A percentile compares a stretch with the other conserved stretches of the same genome.
phyloP scores from a whole-genome alignment of 2,113 vertebrate genomes.

The Silurus glanis region DNA sequence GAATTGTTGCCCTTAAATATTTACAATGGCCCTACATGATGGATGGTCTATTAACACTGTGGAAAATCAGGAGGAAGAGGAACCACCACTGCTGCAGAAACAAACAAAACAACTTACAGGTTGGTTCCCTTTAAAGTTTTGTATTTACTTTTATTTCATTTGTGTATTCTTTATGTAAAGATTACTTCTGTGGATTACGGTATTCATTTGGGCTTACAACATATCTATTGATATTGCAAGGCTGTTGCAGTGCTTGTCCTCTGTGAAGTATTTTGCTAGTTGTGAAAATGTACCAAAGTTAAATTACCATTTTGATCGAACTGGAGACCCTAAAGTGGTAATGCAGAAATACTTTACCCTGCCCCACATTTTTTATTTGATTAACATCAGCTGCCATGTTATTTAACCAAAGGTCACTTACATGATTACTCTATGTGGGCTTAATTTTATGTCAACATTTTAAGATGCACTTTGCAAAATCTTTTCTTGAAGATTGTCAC shows the following conservation, averaged over 20 bases:
- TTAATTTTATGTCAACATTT: background rate
- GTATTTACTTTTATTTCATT: background rate
- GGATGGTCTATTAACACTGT: constrained; percentile 61
- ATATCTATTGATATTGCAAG: background rate
- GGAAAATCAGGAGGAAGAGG: constrained; percentile 56
- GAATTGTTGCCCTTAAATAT: background rate
- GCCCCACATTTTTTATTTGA: no score
- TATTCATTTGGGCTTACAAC: background rate
- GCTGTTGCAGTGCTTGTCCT: background rate
- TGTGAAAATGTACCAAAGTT: background rate
- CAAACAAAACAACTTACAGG: constrained; percentile 27
- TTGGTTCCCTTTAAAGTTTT: constrained; percentile 6
- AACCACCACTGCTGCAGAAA: constrained; percentile 59
- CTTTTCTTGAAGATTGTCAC: background rate
- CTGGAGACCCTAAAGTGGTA: background rate
- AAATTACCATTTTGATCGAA: background rate
- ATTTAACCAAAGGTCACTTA: background rate
- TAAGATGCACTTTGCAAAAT: background rate
- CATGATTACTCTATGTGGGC: background rate
- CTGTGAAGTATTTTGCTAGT: background rate
- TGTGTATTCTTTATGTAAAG: background rate
- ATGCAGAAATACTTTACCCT: background rate
- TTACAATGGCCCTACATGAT: constrained; percentile 58
- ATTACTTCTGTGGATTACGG: background rate
- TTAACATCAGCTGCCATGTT: no score